Evolutionary conservation across 2,797 vertebrate genomes (phyloP).

Genomic region (Alfaro cultratus): DNA sequence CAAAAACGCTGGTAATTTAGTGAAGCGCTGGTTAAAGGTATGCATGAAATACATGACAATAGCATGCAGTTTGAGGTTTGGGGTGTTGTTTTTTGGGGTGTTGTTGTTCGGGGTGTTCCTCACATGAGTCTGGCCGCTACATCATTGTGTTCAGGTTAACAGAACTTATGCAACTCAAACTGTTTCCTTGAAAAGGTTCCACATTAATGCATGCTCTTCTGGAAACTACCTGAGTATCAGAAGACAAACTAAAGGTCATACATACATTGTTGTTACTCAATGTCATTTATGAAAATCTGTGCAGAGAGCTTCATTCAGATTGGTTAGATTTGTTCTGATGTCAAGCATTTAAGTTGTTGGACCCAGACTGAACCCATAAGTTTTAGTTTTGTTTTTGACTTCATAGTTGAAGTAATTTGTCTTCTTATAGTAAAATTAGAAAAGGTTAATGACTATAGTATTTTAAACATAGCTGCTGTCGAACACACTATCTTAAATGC

Average conservation of each 20-base stretch:
- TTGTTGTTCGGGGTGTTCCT: not conserved
- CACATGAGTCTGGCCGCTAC: not conserved
- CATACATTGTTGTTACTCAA: not conserved
- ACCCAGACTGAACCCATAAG: not conserved
- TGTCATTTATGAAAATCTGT: not conserved
- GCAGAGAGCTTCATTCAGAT: not conserved
- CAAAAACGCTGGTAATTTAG: slow-evolving; percentile 16
- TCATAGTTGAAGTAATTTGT: not conserved
- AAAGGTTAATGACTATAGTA: not conserved
- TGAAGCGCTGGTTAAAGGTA: slow-evolving; percentile 18
- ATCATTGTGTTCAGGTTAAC: not conserved
- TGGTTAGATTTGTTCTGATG: not conserved
- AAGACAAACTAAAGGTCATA: not conserved
- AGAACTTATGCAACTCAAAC: not conserved
- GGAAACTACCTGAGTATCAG: not conserved
- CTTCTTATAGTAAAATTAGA: not conserved
- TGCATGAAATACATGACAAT: slow-evolving; percentile 39
- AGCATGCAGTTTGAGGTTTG: slow-evolving; percentile 47
- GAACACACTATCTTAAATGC: not conserved
- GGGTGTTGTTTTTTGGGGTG: not conserved
- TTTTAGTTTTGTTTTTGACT: not conserved
- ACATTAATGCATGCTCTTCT: not conserved
- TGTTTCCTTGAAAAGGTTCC: not conserved
- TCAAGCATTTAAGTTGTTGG: not conserved
- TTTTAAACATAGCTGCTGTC: not conserved